Base-by-base conservation (phyloP, 2,113 vertebrate genomes). In the Pipra filicauda region DNA sequence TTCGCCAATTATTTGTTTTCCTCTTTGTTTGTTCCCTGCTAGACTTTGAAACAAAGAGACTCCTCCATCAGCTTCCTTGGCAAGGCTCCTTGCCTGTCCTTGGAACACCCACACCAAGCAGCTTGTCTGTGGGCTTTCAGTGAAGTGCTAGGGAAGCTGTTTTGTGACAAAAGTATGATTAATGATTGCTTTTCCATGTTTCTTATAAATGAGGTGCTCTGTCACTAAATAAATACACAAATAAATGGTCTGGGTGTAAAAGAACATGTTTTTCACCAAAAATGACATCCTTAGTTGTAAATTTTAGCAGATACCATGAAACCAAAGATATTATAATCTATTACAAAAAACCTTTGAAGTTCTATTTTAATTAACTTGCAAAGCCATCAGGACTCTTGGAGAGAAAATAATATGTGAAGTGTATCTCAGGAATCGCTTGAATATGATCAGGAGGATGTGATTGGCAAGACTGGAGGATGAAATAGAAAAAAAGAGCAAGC, bases 351-450 rank as follows among this genome's bases (percentile, higher is more conserved):
- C 65, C 57, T 82, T 87, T 92, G 79, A 95, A 95, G 51, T 84
- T 94, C 76, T 84, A 37, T 87, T 93, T 93, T 96, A 96, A 97
- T 97, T 96, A 95, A 92, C 85, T 96, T 79, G 74, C 88, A 72
- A 75, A 93, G 65, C 80, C 62, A 85, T 84, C 46, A 35, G 73
- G 37, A 54, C 41, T 87, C 55, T 86, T 15, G 55, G 82, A 91
- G 85, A 74, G 90, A 69, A 91, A 81, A 72, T 22, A 59, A 37
- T 46, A 46, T 8, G 73, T 65, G 48, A 15, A 3, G 10, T 8
- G 44, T 73, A 23, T 59, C 35, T 91, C 8, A 22, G 55, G 72
- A 66, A 65, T 61, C 0, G 21, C 62, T 35, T 8, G 78, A 24
- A 19, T 46, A 30, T 8, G 64, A 41, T 89, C 44, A 14, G 1